Evolutionary conservation across 2,113 vertebrate genomes (phyloP).

Genomic region (Paraplagusia blochii): DNA sequence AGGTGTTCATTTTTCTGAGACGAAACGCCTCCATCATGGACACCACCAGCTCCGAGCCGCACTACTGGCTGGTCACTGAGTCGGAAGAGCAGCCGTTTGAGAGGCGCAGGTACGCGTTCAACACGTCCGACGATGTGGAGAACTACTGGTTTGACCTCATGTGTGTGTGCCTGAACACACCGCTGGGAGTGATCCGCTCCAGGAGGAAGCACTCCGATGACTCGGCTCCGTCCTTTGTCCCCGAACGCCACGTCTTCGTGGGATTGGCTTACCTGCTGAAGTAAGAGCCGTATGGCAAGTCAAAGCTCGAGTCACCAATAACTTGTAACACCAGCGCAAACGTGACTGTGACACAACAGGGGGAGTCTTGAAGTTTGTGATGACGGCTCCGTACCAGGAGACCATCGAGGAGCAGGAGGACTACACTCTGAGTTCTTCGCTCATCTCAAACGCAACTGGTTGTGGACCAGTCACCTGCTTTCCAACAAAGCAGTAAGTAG

Average conservation of each 20-base stretch:
- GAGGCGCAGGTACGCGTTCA: conserved; percentile 78
- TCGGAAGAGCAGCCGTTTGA: conserved; percentile 81
- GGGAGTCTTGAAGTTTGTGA: conserved; percentile 83
- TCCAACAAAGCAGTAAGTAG: conserved; percentile 72
- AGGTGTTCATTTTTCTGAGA: conserved; percentile 89
- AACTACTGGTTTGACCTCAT: conserved; percentile 96
- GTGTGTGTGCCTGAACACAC: conserved; percentile 95
- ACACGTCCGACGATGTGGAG: conserved; percentile 82
- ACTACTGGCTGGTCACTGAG: conserved; percentile 88
- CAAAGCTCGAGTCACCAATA: not conserved
- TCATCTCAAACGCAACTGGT: conserved; percentile 96
- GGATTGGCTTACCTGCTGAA: conserved; percentile 55
- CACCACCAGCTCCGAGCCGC: conserved; percentile 89
- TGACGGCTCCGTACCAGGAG: conserved; percentile 84
- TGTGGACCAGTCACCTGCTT: conserved; percentile 92
- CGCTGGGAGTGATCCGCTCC: conserved; percentile 71
- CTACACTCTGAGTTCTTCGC: conserved; percentile 90
- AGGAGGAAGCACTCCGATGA: conserved; percentile 30
- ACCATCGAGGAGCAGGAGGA: conserved; percentile 88
- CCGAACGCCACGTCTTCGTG: conserved; percentile 42
- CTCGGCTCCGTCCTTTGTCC: conserved; percentile 23
- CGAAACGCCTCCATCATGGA: conserved; percentile 84
- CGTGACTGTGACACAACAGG: conserved; percentile 52
- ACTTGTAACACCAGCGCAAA: too few species aligned
- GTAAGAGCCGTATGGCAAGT: conserved; percentile 30